phyloP scores from a whole-genome alignment of 1,140 invertebrate species.

The Tetranychus cinnabarinus region DNA sequence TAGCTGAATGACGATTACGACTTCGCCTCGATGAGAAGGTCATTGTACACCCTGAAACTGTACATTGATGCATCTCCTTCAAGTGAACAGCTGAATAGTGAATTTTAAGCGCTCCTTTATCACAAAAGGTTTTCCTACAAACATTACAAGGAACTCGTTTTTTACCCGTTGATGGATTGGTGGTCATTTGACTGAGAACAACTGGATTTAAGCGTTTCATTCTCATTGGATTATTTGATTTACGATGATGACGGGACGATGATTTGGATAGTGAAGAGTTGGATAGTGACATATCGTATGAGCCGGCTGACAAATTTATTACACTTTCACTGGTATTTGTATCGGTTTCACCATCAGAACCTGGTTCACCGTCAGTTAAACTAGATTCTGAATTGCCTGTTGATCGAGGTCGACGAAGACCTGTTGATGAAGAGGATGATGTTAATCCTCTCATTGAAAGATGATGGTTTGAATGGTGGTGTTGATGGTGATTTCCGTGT shows the following conservation, averaged over 20 bases:
- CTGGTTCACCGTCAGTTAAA: background rate
- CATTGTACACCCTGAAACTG: slow-evolving; percentile 94
- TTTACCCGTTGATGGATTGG: slow-evolving; percentile 72
- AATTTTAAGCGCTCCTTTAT: slow-evolving; percentile 96
- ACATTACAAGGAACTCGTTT: slow-evolving; percentile 95
- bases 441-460: too few relatives aligned
- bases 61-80: slow-evolving; percentile 97
- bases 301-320: slow-evolving; percentile 11
- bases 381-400: slow-evolving; percentile 12
- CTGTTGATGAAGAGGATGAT: background rate
- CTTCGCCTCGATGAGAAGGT: slow-evolving; percentile 93
- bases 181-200: slow-evolving; percentile 63
- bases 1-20: slow-evolving; percentile 84
- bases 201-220: slow-evolving; percentile 62
- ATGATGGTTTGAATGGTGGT: too few relatives aligned
- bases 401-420: background rate
- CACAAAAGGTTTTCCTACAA: slow-evolving; percentile 96
- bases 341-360: background rate
- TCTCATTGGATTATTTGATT: slow-evolving; percentile 64
- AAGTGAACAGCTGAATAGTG: slow-evolving; percentile 97
- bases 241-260: slow-evolving; percentile 31
- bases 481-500: too few relatives aligned
- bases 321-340: slow-evolving; percentile 1
- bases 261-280: slow-evolving; percentile 8
- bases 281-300: background rate